phyloP scores from a whole-genome alignment of 2,797 vertebrate species.

The Sebastolobus alascanus region DNA sequence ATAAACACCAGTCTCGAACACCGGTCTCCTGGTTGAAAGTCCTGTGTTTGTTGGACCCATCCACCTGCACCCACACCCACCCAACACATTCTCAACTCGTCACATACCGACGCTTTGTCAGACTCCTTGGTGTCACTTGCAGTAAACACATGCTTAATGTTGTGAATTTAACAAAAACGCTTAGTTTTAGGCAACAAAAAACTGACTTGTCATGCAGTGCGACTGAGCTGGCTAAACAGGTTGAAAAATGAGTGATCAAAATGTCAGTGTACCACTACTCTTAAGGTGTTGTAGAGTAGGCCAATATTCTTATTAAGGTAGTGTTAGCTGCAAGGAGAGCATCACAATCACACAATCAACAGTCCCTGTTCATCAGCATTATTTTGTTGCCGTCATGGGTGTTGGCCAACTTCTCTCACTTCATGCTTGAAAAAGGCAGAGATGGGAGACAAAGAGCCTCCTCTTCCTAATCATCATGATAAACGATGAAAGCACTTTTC shows the following conservation, averaged over 20 bases:
- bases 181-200: too few relatives aligned
- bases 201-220: too few relatives aligned
- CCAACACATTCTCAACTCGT: too few relatives aligned
- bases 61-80: too few relatives aligned
- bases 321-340: not conserved
- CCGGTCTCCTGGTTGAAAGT: too few relatives aligned
- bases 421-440: conserved; percentile 54
- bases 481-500: conserved; percentile 78
- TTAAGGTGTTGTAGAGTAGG: conserved; percentile 4
- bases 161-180: too few relatives aligned
- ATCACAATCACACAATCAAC: conserved; percentile 30
- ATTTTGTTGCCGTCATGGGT: conserved; percentile 42
- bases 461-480: conserved; percentile 78
- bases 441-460: conserved; percentile 77
- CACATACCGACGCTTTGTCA: too few relatives aligned
- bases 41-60: too few relatives aligned
- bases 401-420: conserved; percentile 64
- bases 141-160: too few relatives aligned
- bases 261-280: conserved; percentile 13
- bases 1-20: too few relatives aligned
- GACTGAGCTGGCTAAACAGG: not conserved
- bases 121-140: too few relatives aligned
- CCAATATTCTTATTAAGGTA: not conserved
- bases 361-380: conserved; percentile 38
- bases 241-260: conserved; percentile 20